Evolutionary conservation across 2,113 vertebrate genomes (phyloP).

Genomic region (Colius striatus): DNA sequence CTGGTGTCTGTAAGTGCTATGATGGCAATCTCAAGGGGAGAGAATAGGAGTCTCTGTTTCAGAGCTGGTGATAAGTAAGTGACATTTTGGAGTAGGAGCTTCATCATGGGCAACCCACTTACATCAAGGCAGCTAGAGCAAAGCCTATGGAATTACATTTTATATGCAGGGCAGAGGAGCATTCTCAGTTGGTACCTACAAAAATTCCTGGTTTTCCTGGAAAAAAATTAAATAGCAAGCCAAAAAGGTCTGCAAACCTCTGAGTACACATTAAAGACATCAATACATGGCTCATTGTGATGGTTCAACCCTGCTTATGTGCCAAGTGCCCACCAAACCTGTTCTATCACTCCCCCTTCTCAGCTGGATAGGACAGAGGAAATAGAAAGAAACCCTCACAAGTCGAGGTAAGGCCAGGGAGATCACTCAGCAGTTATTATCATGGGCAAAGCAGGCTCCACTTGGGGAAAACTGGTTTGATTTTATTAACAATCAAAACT

Average conservation of each 20-base stretch:
- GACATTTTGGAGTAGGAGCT: not conserved
- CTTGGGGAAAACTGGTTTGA: too few relatives aligned
- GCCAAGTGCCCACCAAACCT: too few relatives aligned
- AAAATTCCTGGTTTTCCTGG: not conserved
- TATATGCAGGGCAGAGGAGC: not conserved
- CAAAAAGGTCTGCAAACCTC: not conserved
- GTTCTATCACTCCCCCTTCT: too few relatives aligned
- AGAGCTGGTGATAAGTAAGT: not conserved
- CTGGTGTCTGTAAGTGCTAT: not conserved
- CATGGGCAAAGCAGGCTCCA: too few relatives aligned
- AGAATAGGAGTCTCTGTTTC: not conserved
- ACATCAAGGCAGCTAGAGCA: not conserved
- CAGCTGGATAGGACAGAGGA: too few relatives aligned
- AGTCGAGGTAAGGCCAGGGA: too few relatives aligned
- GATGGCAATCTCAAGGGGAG: not conserved
- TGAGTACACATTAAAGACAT: not conserved
- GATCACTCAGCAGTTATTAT: too few relatives aligned
- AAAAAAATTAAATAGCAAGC: not conserved
- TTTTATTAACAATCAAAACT: too few relatives aligned
- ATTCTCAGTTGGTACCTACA: not conserved
- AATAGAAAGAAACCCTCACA: too few relatives aligned
- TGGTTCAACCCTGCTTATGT: too few relatives aligned
- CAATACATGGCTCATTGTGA: not conserved
- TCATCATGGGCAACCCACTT: not conserved
- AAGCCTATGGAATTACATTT: not conserved